These are phyloP conservation scores for Mechanitis mazaeus DNA, from an alignment of 2,888 invertebrate genomes.

Conservation along the genomic window DNA sequence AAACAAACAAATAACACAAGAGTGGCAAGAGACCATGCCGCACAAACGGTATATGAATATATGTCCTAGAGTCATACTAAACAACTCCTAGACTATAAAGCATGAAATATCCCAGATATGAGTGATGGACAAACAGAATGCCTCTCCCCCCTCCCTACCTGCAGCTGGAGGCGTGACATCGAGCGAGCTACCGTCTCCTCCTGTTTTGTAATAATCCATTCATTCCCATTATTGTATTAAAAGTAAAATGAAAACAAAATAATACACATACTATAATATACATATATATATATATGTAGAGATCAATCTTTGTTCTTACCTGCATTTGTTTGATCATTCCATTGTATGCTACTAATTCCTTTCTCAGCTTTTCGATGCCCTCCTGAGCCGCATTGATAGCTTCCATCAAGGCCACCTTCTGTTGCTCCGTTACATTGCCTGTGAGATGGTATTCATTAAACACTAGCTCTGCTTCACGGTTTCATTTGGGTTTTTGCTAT, in stretches of 20 bases:
- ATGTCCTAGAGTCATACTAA: no score
- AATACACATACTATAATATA: neutral
- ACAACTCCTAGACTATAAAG: no score
- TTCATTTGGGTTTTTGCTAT: no score
- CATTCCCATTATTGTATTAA: constrained; percentile 6
- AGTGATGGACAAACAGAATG: constrained; percentile 21
- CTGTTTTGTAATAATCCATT: constrained; percentile 40
- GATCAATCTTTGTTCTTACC: constrained; percentile 37
- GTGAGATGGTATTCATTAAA: constrained; percentile 13
- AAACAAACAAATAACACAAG: no score
- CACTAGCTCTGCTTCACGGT: no score
- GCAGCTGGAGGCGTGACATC: constrained; percentile 64
- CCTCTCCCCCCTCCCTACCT: constrained; percentile 47
- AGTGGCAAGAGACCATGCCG: no score
- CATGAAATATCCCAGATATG: no score
- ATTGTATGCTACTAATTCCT: constrained; percentile 77
- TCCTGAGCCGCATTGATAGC: constrained; percentile 90
- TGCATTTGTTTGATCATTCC: constrained; percentile 58
- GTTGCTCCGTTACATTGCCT: constrained; percentile 80
- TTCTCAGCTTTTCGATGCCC: constrained; percentile 86
- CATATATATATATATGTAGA: neutral
- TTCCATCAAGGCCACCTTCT: constrained; percentile 83
- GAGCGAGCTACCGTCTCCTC: constrained; percentile 68
- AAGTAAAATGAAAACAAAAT: constrained; percentile 3
- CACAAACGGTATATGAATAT: no score